These are phyloP conservation scores for Hycleus cichorii DNA, from an alignment of 1,140 invertebrate genomes.

Conservation along the genomic window DNA sequence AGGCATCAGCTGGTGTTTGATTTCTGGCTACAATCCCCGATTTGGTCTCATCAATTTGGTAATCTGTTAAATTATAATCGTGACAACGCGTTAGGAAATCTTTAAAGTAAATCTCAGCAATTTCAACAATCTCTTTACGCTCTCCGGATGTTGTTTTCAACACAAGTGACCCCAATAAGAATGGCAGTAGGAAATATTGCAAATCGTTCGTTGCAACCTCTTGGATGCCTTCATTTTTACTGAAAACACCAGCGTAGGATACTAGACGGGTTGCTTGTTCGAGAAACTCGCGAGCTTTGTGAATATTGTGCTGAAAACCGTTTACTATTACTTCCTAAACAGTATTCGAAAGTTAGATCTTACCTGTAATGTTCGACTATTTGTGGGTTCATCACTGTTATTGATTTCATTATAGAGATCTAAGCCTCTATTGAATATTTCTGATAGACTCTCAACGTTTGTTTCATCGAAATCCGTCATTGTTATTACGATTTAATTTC, in stretches of 20 bases:
- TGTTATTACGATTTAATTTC: not conserved
- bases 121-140: slow-evolving; percentile 59
- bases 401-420: slow-evolving; percentile 50
- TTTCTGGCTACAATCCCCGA: slow-evolving; percentile 4
- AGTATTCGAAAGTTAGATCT: slow-evolving; percentile 11
- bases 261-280: slow-evolving; percentile 73
- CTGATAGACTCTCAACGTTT: slow-evolving; percentile 39
- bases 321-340: not conserved
- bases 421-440: slow-evolving; percentile 55
- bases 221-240: slow-evolving; percentile 77
- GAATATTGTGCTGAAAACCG: slow-evolving; percentile 42
- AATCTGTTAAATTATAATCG: slow-evolving; percentile 66
- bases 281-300: slow-evolving; percentile 60
- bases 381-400: slow-evolving; percentile 50
- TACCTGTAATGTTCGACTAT: slow-evolving; percentile 54
- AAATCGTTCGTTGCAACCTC: slow-evolving; percentile 80
- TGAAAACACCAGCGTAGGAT: slow-evolving; percentile 74
- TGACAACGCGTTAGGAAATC: slow-evolving; percentile 76
- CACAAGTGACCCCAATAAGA: slow-evolving; percentile 67
- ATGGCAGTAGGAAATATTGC: slow-evolving; percentile 77
- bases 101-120: slow-evolving; percentile 75
- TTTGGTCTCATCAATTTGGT: slow-evolving; percentile 29
- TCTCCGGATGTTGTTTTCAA: slow-evolving; percentile 59
- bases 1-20: slow-evolving; percentile 32
- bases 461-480: slow-evolving; percentile 1